A percentile compares a stretch with the other conserved stretches of the same genome.
phyloP scores from a whole-genome alignment of 2,888 invertebrate species.

The Deroplatys truncata region DNA sequence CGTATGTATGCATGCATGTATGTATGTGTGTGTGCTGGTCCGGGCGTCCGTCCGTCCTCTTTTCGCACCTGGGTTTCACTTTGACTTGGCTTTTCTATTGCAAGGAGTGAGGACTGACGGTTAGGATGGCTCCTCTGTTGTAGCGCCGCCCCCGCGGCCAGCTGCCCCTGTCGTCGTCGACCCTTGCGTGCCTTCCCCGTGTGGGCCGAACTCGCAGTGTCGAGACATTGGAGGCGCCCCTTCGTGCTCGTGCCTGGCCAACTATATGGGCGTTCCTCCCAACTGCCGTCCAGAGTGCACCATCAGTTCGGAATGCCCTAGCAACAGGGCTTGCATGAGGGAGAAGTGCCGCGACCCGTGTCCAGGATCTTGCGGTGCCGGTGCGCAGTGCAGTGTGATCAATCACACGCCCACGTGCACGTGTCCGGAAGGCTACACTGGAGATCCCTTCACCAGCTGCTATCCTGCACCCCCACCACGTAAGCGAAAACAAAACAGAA shows the following conservation, averaged over 20 bases:
- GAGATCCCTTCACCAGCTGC: slow-evolving; percentile 74
- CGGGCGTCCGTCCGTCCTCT: not conserved
- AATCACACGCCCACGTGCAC: slow-evolving; percentile 73
- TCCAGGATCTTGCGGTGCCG: slow-evolving; percentile 48
- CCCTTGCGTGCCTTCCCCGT: slow-evolving; percentile 66
- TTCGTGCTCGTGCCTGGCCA: slow-evolving; percentile 50
- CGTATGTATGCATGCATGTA: too few species aligned
- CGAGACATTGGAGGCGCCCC: slow-evolving; percentile 47
- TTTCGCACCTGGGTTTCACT: not conserved
- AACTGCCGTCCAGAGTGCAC: slow-evolving; percentile 67
- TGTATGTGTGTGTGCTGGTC: not conserved
- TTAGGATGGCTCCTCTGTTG: not conserved
- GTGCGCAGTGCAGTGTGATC: slow-evolving; percentile 56
- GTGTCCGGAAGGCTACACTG: slow-evolving; percentile 65
- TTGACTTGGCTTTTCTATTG: not conserved
- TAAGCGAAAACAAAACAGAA: slow-evolving; percentile 40
- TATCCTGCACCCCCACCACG: slow-evolving; percentile 53
- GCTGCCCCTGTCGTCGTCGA: slow-evolving; percentile 48
- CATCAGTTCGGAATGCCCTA: slow-evolving; percentile 48
- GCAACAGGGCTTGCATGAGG: slow-evolving; percentile 47
- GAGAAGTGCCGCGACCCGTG: slow-evolving; percentile 49
- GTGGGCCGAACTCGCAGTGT: slow-evolving; percentile 42
- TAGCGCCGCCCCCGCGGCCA: slow-evolving; percentile 24
- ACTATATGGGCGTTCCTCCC: slow-evolving; percentile 64
- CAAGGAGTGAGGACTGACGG: not conserved